phyloP scores from a whole-genome alignment of 2,888 invertebrate species.

The Acleris laterana region DNA sequence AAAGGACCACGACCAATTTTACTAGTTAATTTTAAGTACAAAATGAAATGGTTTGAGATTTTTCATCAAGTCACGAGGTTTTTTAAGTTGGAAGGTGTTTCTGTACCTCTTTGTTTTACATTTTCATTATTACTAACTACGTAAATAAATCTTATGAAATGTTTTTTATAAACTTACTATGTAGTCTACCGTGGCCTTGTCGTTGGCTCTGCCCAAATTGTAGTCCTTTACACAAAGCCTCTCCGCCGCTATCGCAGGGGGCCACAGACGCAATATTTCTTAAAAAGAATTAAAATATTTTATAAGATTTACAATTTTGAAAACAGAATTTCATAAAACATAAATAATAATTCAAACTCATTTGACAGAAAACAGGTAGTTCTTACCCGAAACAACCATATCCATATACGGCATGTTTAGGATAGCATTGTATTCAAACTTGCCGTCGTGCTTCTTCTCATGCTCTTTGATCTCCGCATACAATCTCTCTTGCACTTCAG shows the following conservation, averaged over 20 bases:
- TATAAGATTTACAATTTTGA: neutral
- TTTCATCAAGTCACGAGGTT: too few relatives aligned
- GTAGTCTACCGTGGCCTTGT: constrained; percentile 6
- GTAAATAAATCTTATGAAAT: neutral
- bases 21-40: too few relatives aligned
- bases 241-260: neutral
- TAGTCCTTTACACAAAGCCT: constrained; percentile 18
- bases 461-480: constrained; percentile 47
- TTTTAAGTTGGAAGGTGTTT: too few relatives aligned
- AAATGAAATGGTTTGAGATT: too few relatives aligned
- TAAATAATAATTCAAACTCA: neutral
- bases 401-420: constrained; percentile 57
- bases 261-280: constrained; percentile 24
- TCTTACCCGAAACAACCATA: constrained; percentile 62
- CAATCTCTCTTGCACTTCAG: constrained; percentile 47
- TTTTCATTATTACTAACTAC: too few relatives aligned
- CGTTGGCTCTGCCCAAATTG: constrained; percentile 17
- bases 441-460: constrained; percentile 50
- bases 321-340: neutral
- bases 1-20: too few relatives aligned
- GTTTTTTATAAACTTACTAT: constrained; percentile 6
- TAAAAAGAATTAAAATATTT: neutral
- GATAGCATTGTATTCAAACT: constrained; percentile 64
- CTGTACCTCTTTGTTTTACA: too few relatives aligned
- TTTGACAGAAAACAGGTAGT: neutral